These are phyloP conservation scores for Parotocinclus haroldoi DNA, from an alignment of 2,797 vertebrate species.

Conservation along the genomic window DNA sequence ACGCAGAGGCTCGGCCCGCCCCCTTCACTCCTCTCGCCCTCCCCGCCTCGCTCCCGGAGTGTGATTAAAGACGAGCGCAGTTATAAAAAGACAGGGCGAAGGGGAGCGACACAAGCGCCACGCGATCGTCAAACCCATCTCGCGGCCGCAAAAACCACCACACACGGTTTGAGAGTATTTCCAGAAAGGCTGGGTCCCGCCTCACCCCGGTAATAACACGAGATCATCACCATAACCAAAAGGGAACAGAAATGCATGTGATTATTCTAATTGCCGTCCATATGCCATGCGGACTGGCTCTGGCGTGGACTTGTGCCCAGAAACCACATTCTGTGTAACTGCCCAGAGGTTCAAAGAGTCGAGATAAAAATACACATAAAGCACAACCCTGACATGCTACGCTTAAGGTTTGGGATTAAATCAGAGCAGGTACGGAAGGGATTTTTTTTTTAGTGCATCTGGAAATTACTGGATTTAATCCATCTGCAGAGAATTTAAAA, in stretches of 20 bases:
- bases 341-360: no score
- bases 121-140: slow-evolving; percentile 21
- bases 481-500: no score
- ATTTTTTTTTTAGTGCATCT: no score
- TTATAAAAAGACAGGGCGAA: slow-evolving; percentile 53
- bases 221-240: slow-evolving; percentile 9
- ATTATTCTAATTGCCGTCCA: slow-evolving; percentile 19
- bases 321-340: no score
- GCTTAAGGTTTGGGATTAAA: no score
- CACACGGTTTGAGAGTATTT: slow-evolving; percentile 26
- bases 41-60: slow-evolving; percentile 39
- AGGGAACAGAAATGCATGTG: slow-evolving; percentile 11
- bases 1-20: slow-evolving; percentile 65
- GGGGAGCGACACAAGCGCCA: slow-evolving; percentile 42
- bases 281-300: slow-evolving; percentile 2
- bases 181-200: slow-evolving; percentile 3
- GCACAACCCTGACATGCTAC: no score
- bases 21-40: slow-evolving; percentile 45
- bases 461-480: no score
- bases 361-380: no score
- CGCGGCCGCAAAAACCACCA: slow-evolving; percentile 3
- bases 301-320: not conserved
- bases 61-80: slow-evolving; percentile 67
- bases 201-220: slow-evolving; percentile 16
- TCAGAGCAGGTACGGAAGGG: no score